These are phyloP conservation scores for Pseudeuparius sepicola DNA, from an alignment of 2,888 invertebrate species.

Conservation along the genomic window DNA sequence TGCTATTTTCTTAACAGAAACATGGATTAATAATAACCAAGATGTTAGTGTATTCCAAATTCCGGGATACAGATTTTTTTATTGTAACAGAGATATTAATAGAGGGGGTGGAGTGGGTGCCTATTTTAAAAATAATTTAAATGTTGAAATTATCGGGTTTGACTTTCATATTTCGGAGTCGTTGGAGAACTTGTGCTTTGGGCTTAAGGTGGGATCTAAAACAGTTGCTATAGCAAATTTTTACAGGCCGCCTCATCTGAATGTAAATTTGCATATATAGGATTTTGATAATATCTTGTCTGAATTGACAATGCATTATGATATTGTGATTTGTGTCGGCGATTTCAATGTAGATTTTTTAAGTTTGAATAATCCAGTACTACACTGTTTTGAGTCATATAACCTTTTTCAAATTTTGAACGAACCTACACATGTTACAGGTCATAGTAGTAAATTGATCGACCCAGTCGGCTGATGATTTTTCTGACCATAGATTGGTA, in stretches of 20 bases:
- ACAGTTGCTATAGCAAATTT: conserved; percentile 5
- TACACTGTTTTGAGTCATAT: no score
- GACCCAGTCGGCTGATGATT: conserved; percentile 7
- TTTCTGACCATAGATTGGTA: conserved; percentile 10
- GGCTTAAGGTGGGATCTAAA: background rate
- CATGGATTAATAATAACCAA: no score
- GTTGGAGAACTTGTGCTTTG: conserved; percentile 1
- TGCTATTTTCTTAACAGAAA: no score
- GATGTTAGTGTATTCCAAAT: no score
- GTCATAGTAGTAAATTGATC: conserved; percentile 3
- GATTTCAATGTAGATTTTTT: conserved; percentile 8
- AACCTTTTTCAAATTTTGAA: no score
- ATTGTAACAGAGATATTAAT: no score
- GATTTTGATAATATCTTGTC: conserved; percentile 9
- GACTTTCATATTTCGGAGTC: conserved; percentile 6
- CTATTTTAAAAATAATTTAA: no score
- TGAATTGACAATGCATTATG: conserved; percentile 5
- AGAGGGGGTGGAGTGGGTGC: no score
- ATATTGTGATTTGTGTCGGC: no score
- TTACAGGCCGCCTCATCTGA: conserved; percentile 6
- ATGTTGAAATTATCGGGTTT: no score
- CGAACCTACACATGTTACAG: conserved; percentile 4
- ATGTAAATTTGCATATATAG: conserved; percentile 1
- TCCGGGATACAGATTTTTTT: no score
- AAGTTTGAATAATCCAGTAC: conserved; percentile 9